Evolutionary conservation across 2,113 vertebrate genomes (phyloP).

Genomic region (mouse (Mus musculus)): GRCm39 chr11:82819501-82820000

Average conservation of each 20-base stretch:
- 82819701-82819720: neutral
- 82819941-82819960: neutral
- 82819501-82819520: conserved; percentile 97
- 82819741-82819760: conserved; percentile 87
- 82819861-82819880: conserved; percentile 94
- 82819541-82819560: conserved; percentile 98
- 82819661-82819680: neutral
- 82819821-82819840: conserved; percentile 96
- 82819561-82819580: conserved; percentile 98
- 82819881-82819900: conserved; percentile 98
- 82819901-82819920: conserved; percentile 60
- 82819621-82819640: neutral
- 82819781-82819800: conserved; percentile 95
- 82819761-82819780: conserved; percentile 94
- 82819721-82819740: accelerated
- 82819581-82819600: neutral
- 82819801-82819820: conserved; percentile 97
- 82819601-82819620: neutral
- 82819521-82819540: conserved; percentile 96
- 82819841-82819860: conserved; percentile 99
- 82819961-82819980: too few species aligned
- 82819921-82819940: neutral
- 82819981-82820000: neutral
- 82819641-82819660: neutral
- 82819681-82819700: neutral